A percentile compares a stretch with the other conserved stretches of the same genome.
Evolutionary conservation across 2,888 invertebrate species (phyloP).

Genomic region (Loripinus fragilis): DNA sequence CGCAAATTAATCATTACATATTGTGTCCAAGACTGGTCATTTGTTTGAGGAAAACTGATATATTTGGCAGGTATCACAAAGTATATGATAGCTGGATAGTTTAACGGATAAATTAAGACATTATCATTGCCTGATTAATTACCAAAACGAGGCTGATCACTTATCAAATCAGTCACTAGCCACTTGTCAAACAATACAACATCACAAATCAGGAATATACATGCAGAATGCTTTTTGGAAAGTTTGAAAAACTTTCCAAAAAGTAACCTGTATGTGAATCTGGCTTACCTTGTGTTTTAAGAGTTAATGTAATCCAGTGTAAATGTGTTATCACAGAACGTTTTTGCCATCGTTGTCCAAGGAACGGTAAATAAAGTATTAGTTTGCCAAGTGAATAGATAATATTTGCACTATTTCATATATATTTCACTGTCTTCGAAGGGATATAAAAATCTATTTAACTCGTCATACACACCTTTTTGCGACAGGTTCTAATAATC

Average conservation of each 20-base stretch:
- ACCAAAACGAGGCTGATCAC: slow-evolving; percentile 1
- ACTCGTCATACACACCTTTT: slow-evolving; percentile 7
- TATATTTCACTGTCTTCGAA: not conserved
- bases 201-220: too few species aligned
- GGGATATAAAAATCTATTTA: not conserved
- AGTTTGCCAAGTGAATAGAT: too few species aligned
- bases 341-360: not conserved
- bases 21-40: too few species aligned
- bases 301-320: not conserved
- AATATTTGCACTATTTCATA: not conserved
- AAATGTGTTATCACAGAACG: too few species aligned
- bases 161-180: not conserved
- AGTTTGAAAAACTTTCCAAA: too few species aligned
- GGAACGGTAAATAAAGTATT: too few species aligned
- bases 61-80: too few species aligned
- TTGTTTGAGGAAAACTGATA: too few species aligned
- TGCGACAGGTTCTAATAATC: slow-evolving; percentile 24
- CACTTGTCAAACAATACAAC: not conserved
- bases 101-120: not conserved
- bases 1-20: too few species aligned
- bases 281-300: not conserved
- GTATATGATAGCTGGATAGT: slow-evolving; percentile 17
- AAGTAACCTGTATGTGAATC: too few species aligned
- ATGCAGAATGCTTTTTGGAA: too few species aligned
- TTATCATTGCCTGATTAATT: slow-evolving; percentile 8